phyloP scores from a whole-genome alignment of 2,888 invertebrate genomes.

The Abrostola triplasia region DNA sequence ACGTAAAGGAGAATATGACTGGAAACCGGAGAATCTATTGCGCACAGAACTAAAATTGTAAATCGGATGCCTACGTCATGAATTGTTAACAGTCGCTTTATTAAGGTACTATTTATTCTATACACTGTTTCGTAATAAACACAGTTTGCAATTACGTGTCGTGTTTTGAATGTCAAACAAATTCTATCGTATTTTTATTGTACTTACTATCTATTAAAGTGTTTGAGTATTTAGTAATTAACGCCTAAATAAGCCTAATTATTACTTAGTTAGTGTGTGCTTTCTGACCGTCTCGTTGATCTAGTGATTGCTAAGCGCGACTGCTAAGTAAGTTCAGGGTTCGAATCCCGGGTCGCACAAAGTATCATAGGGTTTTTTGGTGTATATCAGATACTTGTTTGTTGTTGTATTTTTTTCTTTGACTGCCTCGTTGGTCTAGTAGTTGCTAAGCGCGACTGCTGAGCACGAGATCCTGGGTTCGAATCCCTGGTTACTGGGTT shows the following conservation, averaged over 20 bases:
- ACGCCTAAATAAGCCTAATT: background rate
- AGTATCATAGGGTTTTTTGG: no score
- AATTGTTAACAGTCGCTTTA: slow-evolving; percentile 9
- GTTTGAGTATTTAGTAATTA: background rate
- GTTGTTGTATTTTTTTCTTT: no score
- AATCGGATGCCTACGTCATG: background rate
- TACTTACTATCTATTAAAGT: no score
- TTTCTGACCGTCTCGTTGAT: no score
- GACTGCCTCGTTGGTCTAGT: no score
- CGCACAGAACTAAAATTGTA: background rate
- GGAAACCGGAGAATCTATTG: background rate
- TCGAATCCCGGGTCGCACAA: no score
- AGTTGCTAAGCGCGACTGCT: no score
- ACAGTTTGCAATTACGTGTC: background rate
- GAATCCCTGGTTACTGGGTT: no score
- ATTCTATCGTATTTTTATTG: background rate
- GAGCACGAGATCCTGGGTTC: no score
- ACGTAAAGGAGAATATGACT: background rate
- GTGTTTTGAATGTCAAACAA: slow-evolving; percentile 5
- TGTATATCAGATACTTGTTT: no score
- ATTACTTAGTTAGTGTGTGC: background rate
- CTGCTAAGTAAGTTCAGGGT: no score
- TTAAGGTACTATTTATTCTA: slow-evolving; percentile 22
- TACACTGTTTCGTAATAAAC: slow-evolving; percentile 30
- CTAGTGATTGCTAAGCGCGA: no score